Evolutionary conservation across 2,797 vertebrate genomes (phyloP).

Genomic region (Salmo trutta): DNA sequence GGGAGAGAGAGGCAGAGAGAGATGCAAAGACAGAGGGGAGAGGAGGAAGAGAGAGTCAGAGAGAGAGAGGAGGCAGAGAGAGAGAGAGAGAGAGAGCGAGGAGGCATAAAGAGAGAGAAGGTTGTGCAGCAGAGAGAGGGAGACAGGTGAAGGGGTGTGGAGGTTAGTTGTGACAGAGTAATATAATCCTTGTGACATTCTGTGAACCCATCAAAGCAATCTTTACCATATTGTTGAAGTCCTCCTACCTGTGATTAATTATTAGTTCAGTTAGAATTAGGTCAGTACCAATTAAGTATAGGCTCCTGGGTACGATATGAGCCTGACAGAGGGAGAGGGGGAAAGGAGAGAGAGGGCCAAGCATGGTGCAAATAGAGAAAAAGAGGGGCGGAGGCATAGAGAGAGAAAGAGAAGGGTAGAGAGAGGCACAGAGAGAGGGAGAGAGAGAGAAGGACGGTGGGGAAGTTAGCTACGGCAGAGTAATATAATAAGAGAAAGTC

Average conservation of each 20-base stretch:
- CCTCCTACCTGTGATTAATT: constrained; percentile 72
- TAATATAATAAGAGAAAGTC: constrained; percentile 51
- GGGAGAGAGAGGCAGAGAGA: constrained; percentile 45
- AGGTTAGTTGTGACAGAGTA: constrained; percentile 65
- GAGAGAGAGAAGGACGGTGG: constrained; percentile 36
- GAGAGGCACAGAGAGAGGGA: not conserved
- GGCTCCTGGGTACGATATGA: constrained; percentile 74
- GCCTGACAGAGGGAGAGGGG: constrained; percentile 57
- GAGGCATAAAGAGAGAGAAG: constrained; percentile 32
- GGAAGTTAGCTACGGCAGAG: constrained; percentile 58
- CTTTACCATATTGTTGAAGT: constrained; percentile 46
- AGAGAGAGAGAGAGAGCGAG: constrained; percentile 68
- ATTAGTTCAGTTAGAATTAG: constrained; percentile 72
- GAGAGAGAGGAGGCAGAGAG: constrained; percentile 63
- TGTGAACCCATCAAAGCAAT: constrained; percentile 54
- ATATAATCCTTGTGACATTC: constrained; percentile 60
- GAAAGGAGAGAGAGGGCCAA: constrained; percentile 22
- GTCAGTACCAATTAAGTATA: constrained; percentile 77
- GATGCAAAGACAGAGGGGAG: not conserved
- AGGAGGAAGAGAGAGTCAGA: constrained; percentile 1
- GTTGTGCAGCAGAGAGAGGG: not conserved
- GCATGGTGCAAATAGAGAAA: not conserved
- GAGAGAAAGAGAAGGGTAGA: not conserved
- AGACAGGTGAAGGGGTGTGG: constrained; percentile 19
- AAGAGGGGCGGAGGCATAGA: not conserved